Evolutionary conservation across 2,797 vertebrate species (phyloP), one percentile per base, ranked within the genome.

Genomic region (Eulemur mongoz): DNA sequence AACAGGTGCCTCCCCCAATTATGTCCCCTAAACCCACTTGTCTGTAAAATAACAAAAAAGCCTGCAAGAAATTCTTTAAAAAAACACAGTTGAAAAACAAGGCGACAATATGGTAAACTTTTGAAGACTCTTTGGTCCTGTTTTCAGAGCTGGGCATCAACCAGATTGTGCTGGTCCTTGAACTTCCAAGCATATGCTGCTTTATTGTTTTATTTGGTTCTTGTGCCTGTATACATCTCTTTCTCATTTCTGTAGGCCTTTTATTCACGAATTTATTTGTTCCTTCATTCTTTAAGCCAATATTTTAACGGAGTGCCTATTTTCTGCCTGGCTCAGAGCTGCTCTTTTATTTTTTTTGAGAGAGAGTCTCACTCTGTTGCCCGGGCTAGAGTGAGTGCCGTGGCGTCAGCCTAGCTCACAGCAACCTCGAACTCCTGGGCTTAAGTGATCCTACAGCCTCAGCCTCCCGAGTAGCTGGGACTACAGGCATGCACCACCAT

Each of bases 1-100:
- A 94, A 76, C 91, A 87, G 83, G 54, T 92, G 89, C 50, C 79
- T 85, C 14, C 54, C 79, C 50, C 83, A 61, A 18, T 86, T 43
- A 83, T 30, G 22, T 43, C 48, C 32, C 50, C 75, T n/a, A n/a
- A 30, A 67, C 43, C 63, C 14, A 45, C 35, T 76, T 85, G 32
- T 72, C 27, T 80, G 11, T 80, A 73, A 67, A 63, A 78, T 54
- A 30, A 70, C 63, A 91, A 48, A 75, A 59, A 32, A 2, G 1
- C 6, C 10, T 20, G 38, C 67, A 27, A 67, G 63, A 89, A 40
- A 67, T 27, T 59, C 32, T 82, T 57, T 2, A 6, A 87, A 90
- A 90, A 94, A 92, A 35, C 38, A 12, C 45, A 78, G 25, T 5
- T n/a, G 35, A 52, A 59, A 79, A 90, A 52, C 48, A 72, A 65